These are phyloP conservation scores for Zaprionus inermis DNA, from an alignment of 1,140 invertebrate genomes.

Conservation along the genomic window DNA sequence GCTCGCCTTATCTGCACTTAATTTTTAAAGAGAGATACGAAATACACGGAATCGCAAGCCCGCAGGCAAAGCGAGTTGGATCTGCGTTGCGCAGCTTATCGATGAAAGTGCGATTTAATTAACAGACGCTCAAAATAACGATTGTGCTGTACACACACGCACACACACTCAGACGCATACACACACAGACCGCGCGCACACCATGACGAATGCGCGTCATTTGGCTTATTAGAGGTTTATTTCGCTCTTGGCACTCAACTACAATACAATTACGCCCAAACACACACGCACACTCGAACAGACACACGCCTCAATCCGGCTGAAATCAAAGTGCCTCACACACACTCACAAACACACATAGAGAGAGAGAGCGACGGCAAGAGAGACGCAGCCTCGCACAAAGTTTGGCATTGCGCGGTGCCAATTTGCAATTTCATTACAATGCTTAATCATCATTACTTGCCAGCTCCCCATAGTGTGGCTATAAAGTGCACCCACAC, in stretches of 20 bases:
- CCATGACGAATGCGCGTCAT: constrained; percentile 74
- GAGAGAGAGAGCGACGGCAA: not conserved
- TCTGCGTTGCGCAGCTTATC: constrained; percentile 12
- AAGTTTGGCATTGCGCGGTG: constrained; percentile 50
- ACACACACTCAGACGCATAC: constrained; percentile 8
- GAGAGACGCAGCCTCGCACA: constrained; percentile 4
- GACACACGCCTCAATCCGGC: constrained; percentile 46
- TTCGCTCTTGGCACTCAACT: constrained; percentile 75
- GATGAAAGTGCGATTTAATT: constrained; percentile 48
- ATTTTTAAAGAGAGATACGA: not conserved
- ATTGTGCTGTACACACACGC: not conserved
- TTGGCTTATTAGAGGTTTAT: constrained; percentile 78
- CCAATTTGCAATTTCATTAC: constrained; percentile 80
- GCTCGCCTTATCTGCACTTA: not conserved
- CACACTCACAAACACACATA: constrained; percentile 1
- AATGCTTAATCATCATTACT: constrained; percentile 81
- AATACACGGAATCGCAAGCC: not conserved
- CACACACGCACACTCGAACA: constrained; percentile 21
- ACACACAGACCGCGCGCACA: not conserved
- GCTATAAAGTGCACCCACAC: constrained; percentile 38
- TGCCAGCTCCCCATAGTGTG: constrained; percentile 37
- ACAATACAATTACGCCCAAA: constrained; percentile 69
- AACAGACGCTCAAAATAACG: constrained; percentile 44
- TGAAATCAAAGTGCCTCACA: constrained; percentile 52
- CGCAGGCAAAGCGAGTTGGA: not conserved